Evolutionary conservation across 2,888 invertebrate species (phyloP).

Genomic region (Leuctra nigra): DNA sequence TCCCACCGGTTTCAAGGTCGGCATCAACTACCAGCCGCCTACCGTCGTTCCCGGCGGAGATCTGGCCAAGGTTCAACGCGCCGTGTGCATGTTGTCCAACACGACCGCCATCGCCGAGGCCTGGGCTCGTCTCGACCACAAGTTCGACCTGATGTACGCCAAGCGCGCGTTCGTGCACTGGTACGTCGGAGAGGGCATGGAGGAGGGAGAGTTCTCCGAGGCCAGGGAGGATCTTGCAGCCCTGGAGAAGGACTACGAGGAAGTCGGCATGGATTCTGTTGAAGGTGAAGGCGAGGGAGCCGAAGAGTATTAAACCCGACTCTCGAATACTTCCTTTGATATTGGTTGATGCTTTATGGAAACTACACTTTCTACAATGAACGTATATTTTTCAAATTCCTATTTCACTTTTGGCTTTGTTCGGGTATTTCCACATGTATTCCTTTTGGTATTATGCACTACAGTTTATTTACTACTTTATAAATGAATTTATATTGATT

Average conservation of each 20-base stretch:
- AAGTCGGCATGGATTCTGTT: slow-evolving; percentile 68
- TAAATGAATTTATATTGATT: too few species aligned
- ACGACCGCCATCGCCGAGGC: slow-evolving; percentile 88
- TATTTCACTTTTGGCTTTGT: too few species aligned
- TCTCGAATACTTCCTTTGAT: too few species aligned
- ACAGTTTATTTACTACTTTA: too few species aligned
- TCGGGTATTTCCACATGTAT: too few species aligned
- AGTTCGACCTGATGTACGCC: slow-evolving; percentile 56
- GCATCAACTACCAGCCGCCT: slow-evolving; percentile 80
- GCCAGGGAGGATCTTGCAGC: slow-evolving; percentile 81
- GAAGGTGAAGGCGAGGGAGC: slow-evolving; percentile 62
- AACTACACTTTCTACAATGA: too few species aligned
- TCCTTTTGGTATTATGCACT: too few species aligned
- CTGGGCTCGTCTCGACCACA: slow-evolving; percentile 67
- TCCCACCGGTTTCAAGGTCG: slow-evolving; percentile 46
- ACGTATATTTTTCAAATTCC: too few species aligned
- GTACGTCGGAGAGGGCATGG: slow-evolving; percentile 54
- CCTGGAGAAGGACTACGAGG: slow-evolving; percentile 72
- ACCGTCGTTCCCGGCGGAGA: slow-evolving; percentile 46
- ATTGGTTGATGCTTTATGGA: too few species aligned
- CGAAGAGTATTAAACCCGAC: slow-evolving; percentile 58
- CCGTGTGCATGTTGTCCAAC: slow-evolving; percentile 62
- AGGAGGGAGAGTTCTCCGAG: slow-evolving; percentile 56
- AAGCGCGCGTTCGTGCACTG: slow-evolving; percentile 57
- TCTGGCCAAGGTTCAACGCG: slow-evolving; percentile 49